Conservation (phyloP, 2,888 invertebrate genomes). For the Cepaea hortensis region DNA sequence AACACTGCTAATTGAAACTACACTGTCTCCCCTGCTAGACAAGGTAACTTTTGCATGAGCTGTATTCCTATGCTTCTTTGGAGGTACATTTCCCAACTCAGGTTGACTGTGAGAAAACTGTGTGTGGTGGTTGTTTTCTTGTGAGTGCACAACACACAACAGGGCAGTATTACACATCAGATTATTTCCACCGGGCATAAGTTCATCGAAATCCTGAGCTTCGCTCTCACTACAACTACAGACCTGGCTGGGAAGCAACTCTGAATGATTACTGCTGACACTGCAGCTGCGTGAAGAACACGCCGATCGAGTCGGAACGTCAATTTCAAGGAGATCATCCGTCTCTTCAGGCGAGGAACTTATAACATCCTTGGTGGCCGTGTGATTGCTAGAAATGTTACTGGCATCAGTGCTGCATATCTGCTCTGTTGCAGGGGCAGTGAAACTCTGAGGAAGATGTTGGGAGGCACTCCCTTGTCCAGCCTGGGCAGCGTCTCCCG, state of each 20-base stretch:
- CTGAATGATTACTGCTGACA: constrained; percentile 38
- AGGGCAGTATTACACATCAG: background rate
- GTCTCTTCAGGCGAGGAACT: background rate
- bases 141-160: background rate
- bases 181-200: background rate
- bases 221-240: background rate
- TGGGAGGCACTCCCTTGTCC: background rate
- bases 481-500: background rate
- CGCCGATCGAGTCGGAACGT: background rate
- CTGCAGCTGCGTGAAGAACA: constrained; percentile 28
- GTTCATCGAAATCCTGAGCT: background rate
- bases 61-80: background rate
- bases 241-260: constrained; percentile 13
- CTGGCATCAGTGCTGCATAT: background rate
- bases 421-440: background rate
- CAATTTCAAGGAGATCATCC: background rate
- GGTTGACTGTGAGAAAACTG: background rate
- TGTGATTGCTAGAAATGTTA: background rate
- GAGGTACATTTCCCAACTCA: background rate
- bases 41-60: constrained; percentile 16
- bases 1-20: constrained; percentile 9
- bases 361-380: background rate
- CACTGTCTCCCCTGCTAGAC: constrained; percentile 24
- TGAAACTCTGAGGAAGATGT: background rate
- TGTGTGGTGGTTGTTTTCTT: background rate